Conservation (phyloP, 2,888 invertebrate species). For the Perizoma flavofasciatum region DNA sequence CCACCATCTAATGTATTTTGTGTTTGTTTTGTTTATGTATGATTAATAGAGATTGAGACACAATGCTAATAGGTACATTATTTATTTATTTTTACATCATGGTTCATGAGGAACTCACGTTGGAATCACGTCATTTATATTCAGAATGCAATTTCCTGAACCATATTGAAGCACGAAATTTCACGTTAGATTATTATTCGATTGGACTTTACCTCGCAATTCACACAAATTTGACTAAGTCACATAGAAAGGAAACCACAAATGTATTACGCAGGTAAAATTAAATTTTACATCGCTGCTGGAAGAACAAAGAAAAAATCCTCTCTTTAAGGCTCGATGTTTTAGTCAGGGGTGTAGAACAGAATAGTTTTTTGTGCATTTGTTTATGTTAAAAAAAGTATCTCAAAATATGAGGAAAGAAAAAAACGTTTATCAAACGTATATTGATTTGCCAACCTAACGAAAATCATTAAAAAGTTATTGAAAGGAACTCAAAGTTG, state of each 20-base stretch:
- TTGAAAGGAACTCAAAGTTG: constrained; percentile 51
- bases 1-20: neutral
- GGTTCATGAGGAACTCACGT: neutral
- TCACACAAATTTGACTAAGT: too few species aligned
- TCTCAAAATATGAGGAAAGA: too few species aligned
- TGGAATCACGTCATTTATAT: constrained; percentile 6
- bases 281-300: too few species aligned
- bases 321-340: too few species aligned
- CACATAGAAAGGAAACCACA: neutral
- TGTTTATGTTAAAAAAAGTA: too few species aligned
- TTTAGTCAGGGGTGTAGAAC: too few species aligned
- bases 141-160: constrained; percentile 10
- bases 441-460: constrained; percentile 16
- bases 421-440: constrained; percentile 24
- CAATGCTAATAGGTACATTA: neutral
- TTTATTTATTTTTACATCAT: too few species aligned
- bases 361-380: too few species aligned
- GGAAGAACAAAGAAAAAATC: too few species aligned
- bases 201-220: neutral
- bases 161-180: constrained; percentile 13
- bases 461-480: constrained; percentile 62
- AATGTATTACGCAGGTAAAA: neutral
- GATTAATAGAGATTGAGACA: neutral
- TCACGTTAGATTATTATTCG: constrained; percentile 3
- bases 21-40: constrained; percentile 3